Evolutionary conservation across 1,140 invertebrate species (phyloP), one percentile per base, ranked within the genome.

Genomic region (Cydia amplana): DNA sequence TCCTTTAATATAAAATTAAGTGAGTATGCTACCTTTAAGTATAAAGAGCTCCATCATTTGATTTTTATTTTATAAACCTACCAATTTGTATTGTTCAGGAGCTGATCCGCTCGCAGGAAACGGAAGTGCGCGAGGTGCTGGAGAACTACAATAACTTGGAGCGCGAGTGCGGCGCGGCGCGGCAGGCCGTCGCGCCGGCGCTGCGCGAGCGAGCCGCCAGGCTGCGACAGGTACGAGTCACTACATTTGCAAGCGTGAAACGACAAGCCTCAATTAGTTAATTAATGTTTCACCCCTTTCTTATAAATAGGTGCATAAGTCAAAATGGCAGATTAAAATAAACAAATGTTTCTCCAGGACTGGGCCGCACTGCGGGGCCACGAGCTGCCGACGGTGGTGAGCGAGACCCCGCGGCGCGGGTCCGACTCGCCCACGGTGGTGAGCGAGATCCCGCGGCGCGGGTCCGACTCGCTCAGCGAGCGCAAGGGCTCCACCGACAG

Each of bases 131-230:
- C 80, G 95, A 95, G 79, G 94, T 95, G 9, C 83, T 96, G 20
- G 95, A 95, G 86, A 95, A 96, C 90, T 96, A 95, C 87, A 95
- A 94, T 51, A 95, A 95, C 87, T 87, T 96, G 74, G 95, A 93
- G 82, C 87, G 87, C 75, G 91, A 93, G 81, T 93, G 95, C 79
- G 91, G 93, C 82, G 93, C 90, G 14, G 94, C 94, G 6, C 93
- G 93, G 80, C 95, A 95, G 77, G 91, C 92, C 1, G 93, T 95
- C 43, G 94, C 94, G 23, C 80, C 92, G 0, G 94, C 95, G 83
- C 82, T 96, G 78, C 93, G 94, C 78, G 95, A 95, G 89, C 93
- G 94, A 80, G 95, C 95, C 80, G 86, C 94, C 70, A 94, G 94
- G 79, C 83, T 96, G 60, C 91, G 93, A 6, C 51, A 55, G 51